phyloP scores from a whole-genome alignment of 2,888 invertebrate species.

The Plutella xylostella region DNA sequence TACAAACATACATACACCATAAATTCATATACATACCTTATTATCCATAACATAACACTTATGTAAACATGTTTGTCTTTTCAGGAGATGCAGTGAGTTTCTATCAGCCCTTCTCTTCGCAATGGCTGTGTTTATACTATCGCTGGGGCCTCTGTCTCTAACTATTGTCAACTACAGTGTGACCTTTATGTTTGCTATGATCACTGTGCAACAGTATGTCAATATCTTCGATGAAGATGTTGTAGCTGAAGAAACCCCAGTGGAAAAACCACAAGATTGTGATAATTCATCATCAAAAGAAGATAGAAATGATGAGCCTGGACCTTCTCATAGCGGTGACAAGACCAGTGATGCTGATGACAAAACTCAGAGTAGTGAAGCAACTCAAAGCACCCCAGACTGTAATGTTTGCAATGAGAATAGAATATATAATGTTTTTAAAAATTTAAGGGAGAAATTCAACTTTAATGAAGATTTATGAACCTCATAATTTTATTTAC shows the following conservation, averaged over 20 bases:
- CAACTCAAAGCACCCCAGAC: background rate
- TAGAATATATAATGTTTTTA: constrained; percentile 43
- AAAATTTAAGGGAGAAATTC: constrained; percentile 47
- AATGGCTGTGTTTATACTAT: constrained; percentile 64
- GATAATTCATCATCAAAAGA: background rate
- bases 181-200: constrained; percentile 60
- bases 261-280: constrained; percentile 8
- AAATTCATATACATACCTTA: background rate
- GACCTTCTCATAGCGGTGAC: constrained; percentile 9
- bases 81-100: constrained; percentile 55
- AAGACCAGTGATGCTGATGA: constrained; percentile 8
- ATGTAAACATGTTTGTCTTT: constrained; percentile 34
- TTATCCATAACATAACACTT: too few relatives aligned
- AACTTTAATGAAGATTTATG: constrained; percentile 28
- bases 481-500: background rate
- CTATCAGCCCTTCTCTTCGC: constrained; percentile 60
- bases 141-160: constrained; percentile 71
- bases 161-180: constrained; percentile 72
- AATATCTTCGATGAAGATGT: constrained; percentile 28
- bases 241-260: constrained; percentile 8
- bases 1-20: background rate
- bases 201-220: constrained; percentile 70
- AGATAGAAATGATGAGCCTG: background rate
- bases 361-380: background rate
- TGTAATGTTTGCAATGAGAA: constrained; percentile 47